Evolutionary conservation across 2,888 invertebrate genomes (phyloP).

Genomic region (Allacma fusca): DNA sequence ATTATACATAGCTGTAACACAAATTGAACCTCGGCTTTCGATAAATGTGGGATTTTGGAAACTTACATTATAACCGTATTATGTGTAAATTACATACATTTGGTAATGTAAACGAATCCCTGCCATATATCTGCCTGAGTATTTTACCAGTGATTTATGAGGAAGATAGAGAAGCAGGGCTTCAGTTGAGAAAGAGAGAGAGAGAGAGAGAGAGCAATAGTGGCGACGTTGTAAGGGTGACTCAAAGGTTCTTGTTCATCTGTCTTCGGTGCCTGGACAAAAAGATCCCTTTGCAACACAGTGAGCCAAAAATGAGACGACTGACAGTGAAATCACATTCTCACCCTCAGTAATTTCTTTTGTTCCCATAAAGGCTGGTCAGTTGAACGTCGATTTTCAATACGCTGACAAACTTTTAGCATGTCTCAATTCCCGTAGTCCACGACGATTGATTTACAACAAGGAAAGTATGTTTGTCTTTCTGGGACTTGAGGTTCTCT

Average conservation of each 20-base stretch:
- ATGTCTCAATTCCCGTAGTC: slow-evolving; percentile 38
- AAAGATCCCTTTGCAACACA: slow-evolving; percentile 20
- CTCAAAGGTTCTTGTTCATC: slow-evolving; percentile 23
- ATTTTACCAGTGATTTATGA: slow-evolving; percentile 2
- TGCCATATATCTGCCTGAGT: not conserved
- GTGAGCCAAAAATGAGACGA: slow-evolving; percentile 19
- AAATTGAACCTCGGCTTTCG: no score
- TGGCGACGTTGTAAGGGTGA: slow-evolving; percentile 16
- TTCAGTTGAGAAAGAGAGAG: slow-evolving; percentile 1
- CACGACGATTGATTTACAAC: slow-evolving; percentile 44
- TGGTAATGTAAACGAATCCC: no score
- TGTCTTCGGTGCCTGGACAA: slow-evolving; percentile 28
- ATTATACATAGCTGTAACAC: no score
- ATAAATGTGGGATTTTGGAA: no score
- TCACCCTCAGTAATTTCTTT: slow-evolving; percentile 55
- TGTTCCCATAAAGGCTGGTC: slow-evolving; percentile 52
- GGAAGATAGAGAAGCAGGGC: slow-evolving; percentile 13
- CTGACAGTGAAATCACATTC: slow-evolving; percentile 59
- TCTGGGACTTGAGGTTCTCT: not conserved
- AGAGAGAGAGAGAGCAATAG: not conserved
- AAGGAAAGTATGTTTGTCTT: not conserved
- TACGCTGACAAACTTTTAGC: slow-evolving; percentile 39
- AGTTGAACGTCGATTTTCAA: slow-evolving; percentile 35
- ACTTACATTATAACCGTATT: no score
- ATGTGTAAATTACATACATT: no score